Base-by-base conservation (phyloP, 1,140 invertebrate genomes). In the Heliconius eleuchia region DNA sequence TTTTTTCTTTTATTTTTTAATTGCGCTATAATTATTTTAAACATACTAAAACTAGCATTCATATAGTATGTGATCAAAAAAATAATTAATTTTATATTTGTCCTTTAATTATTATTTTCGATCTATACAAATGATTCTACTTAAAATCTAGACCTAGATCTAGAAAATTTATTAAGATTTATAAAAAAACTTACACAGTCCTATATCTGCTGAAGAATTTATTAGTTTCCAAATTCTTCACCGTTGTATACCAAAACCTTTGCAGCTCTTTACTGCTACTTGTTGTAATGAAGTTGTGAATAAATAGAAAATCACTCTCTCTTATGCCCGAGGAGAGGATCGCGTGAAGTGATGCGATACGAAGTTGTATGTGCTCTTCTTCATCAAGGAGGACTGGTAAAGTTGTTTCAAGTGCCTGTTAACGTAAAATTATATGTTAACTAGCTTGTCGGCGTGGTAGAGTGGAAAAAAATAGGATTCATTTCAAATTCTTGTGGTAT, bases 161-260 rank as follows among this genome's bases (percentile, higher is more conserved):
- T 42, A 42, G 11, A 42, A 13, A 42, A 42, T 0, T 13, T 42
- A 13, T 13, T 42, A 50, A 18, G 1, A 16, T 50, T 50, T 50
- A 50, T 57, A 1, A n/a, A n/a, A n/a, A 16, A 57, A 92, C 92
- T 89, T 34, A 94, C 92, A 88, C 86, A 77, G 87, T 81, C 30
- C 82, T 86, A 82, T 93, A 93, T 19, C 84, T 87, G n/a, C 83
- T 83, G 72, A 90, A 93, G 70, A 52, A 71, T 19, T 77, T 77
- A 71, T 96, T 96, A 30, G 95, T 94, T 74, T 96, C 95, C 82
- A 97, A 91, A 71, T 96, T 97, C 74, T 96, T 96, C 27, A 97
- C 91, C 8, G 96, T 97, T 0, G 96, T 96, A 80, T 96, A 96
- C 94, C 96, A 97, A 86, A 96, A 97, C 85, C 97, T 96, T 79